These are phyloP conservation scores for Pogonognathellus flavescens DNA, from an alignment of 1,140 invertebrate species.

Conservation along the genomic window DNA sequence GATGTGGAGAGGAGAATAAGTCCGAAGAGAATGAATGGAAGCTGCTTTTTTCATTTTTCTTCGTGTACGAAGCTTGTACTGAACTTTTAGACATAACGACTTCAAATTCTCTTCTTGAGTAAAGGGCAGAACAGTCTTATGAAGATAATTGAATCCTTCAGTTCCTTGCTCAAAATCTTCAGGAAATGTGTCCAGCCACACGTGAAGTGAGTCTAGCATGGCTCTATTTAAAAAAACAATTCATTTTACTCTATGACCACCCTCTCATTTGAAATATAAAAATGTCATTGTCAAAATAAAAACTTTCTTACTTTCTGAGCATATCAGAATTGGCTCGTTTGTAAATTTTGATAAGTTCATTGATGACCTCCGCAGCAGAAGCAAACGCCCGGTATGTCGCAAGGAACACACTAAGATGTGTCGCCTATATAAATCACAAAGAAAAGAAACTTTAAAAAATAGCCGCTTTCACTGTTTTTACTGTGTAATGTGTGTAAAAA, in stretches of 20 bases:
- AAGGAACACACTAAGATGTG: constrained; percentile 97
- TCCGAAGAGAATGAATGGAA: constrained; percentile 79
- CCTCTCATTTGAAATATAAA: neutral
- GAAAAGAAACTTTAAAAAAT: neutral
- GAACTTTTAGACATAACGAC: constrained; percentile 65
- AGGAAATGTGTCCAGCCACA: constrained; percentile 97
- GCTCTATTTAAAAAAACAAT: constrained; percentile 76
- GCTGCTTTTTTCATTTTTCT: constrained; percentile 67
- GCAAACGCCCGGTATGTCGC: constrained; percentile 93
- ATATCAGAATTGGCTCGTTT: constrained; percentile 63
- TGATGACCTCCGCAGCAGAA: constrained; percentile 83
- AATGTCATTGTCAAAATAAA: neutral
- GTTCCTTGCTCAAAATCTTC: constrained; percentile 83
- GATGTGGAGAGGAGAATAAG: constrained; percentile 68
- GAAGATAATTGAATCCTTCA: constrained; percentile 69
- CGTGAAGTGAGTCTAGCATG: constrained; percentile 83
- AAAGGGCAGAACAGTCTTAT: constrained; percentile 70
- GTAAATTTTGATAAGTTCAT: constrained; percentile 61
- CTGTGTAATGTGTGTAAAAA: too few species aligned
- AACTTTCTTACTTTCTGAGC: constrained; percentile 59
- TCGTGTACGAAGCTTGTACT: constrained; percentile 64
- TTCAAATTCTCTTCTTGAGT: constrained; percentile 65
- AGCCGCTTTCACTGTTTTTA: neutral
- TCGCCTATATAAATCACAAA: constrained; percentile 77
- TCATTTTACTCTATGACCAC: neutral